phyloP scores from a whole-genome alignment of 2,113 vertebrate species.

The Dromas ardeola region DNA sequence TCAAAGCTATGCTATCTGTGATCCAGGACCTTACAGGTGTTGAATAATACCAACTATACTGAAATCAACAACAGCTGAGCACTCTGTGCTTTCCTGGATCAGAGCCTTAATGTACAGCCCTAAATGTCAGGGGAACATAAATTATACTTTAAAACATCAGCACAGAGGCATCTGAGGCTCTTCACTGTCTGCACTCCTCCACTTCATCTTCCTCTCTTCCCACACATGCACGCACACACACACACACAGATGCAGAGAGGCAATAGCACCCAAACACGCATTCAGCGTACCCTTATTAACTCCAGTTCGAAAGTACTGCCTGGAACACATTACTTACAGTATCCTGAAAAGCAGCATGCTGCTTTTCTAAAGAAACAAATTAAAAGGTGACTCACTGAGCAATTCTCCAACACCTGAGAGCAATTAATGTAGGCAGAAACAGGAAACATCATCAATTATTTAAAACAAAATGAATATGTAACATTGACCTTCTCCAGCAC shows the following conservation, averaged over 20 bases:
- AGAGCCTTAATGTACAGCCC: not conserved
- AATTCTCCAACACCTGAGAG: slow-evolving; percentile 75
- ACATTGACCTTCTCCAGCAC: slow-evolving; percentile 70
- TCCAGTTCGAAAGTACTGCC: slow-evolving; percentile 42
- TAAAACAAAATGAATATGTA: slow-evolving; percentile 78
- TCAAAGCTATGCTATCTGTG: not conserved
- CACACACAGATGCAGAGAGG: not conserved
- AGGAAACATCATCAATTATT: slow-evolving; percentile 78
- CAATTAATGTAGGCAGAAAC: slow-evolving; percentile 75
- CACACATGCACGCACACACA: too few relatives aligned
- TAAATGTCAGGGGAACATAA: not conserved
- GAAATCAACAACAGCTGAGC: not conserved
- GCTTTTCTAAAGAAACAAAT: slow-evolving; percentile 63
- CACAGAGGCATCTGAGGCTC: not conserved
- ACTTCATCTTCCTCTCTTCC: not conserved
- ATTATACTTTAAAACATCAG: not conserved
- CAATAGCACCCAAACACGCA: not conserved
- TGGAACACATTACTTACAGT: slow-evolving; percentile 13
- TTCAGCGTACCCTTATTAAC: slow-evolving; percentile 47
- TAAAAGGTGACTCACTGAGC: slow-evolving; percentile 64
- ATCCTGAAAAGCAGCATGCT: slow-evolving; percentile 26
- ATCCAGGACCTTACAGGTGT: not conserved
- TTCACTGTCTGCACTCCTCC: not conserved
- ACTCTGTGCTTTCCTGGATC: not conserved
- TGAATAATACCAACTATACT: not conserved